These are phyloP conservation scores for Paracyclopina nana DNA, from an alignment of 1,140 invertebrate genomes.

Conservation along the genomic window DNA sequence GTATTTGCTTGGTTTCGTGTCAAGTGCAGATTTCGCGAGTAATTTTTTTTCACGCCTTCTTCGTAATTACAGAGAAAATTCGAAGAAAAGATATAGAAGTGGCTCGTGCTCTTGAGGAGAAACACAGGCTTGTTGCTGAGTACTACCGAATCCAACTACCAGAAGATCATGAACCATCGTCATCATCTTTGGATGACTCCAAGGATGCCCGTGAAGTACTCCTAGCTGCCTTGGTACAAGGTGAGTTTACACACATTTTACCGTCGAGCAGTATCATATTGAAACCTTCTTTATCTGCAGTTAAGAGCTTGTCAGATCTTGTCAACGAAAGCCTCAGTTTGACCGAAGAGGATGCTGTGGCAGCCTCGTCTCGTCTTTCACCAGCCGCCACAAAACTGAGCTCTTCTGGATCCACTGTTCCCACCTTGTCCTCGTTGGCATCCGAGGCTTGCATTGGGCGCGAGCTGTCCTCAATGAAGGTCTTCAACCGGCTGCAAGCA, in stretches of 20 bases:
- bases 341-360: slow-evolving; percentile 35
- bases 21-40: too few species aligned
- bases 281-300: slow-evolving; percentile 22
- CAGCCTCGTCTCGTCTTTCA: too few species aligned
- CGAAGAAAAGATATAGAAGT: slow-evolving; percentile 48
- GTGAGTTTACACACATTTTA: slow-evolving; percentile 26
- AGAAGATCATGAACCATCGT: too few species aligned
- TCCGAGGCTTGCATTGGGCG: slow-evolving; percentile 18
- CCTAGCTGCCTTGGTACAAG: slow-evolving; percentile 46
- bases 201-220: slow-evolving; percentile 47
- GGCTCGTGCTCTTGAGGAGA: slow-evolving; percentile 45
- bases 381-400: too few species aligned
- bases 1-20: too few species aligned
- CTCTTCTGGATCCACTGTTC: too few species aligned
- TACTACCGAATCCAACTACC: too few species aligned
- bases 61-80: slow-evolving; percentile 38
- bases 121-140: slow-evolving; percentile 49
- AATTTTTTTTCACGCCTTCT: slow-evolving; percentile 13
- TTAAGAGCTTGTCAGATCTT: slow-evolving; percentile 31
- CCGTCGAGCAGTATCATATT: slow-evolving; percentile 1
- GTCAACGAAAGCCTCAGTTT: slow-evolving; percentile 33
- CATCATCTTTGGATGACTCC: slow-evolving; percentile 26
- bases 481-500: slow-evolving; percentile 33
- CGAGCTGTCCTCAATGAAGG: slow-evolving; percentile 23
- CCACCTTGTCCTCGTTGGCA: not conserved